Percentiles rank a stretch among this genome's conserved stretches.
Conservation (phyloP, 2,888 invertebrate species). For the Catocala fraxini region DNA sequence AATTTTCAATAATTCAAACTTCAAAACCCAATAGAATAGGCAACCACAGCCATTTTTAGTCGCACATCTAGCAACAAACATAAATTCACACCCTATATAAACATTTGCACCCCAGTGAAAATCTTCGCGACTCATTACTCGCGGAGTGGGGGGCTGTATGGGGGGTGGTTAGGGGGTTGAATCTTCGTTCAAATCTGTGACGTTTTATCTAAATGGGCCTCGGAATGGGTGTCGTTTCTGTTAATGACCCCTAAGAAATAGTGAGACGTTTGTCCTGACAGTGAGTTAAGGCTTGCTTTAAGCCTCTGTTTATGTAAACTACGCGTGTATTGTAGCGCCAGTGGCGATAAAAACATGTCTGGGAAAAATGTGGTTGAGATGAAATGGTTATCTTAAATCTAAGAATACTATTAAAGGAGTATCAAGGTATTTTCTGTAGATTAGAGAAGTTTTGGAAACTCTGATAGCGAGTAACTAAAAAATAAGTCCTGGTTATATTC, state of each 20-base stretch:
- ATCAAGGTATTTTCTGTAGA: no score
- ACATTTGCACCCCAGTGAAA: constrained; percentile 84
- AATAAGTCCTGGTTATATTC: no score
- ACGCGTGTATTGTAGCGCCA: background rate
- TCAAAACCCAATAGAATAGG: background rate
- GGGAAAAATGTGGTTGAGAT: background rate
- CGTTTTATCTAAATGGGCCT: constrained; percentile 88
- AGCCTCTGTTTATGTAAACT: constrained; percentile 49
- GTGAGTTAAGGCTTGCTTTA: constrained; percentile 63
- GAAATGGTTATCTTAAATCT: no score
- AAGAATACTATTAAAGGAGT: no score
- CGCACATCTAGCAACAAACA: constrained; percentile 53
- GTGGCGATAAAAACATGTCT: background rate
- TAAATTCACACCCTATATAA: constrained; percentile 86
- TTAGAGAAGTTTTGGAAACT: no score
- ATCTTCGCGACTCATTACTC: constrained; percentile 87
- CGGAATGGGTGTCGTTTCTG: constrained; percentile 83
- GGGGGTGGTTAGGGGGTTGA: constrained; percentile 49
- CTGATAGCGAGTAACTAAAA: no score
- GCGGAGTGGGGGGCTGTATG: constrained; percentile 51
- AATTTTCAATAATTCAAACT: no score
- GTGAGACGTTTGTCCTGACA: constrained; percentile 74
- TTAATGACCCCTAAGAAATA: constrained; percentile 86
- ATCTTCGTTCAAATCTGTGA: constrained; percentile 86
- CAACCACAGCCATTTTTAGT: constrained; percentile 33